Evolutionary conservation across 2,797 vertebrate genomes (phyloP).

Genomic region (Pristis pectinata): DNA sequence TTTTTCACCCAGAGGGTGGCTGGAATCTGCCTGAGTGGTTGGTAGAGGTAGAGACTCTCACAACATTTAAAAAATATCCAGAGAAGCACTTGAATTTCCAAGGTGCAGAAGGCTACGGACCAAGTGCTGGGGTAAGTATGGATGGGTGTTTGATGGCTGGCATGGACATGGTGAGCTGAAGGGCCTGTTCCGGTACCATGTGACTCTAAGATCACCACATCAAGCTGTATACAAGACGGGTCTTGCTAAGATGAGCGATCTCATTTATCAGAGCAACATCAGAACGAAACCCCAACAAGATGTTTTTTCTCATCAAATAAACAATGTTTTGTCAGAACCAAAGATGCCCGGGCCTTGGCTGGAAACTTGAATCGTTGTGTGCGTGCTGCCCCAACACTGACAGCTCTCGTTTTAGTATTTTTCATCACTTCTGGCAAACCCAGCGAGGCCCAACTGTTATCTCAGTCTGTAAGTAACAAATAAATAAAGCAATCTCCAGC

Average conservation of each 20-base stretch:
- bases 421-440: background rate
- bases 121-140: too few relatives aligned
- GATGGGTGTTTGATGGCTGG: too few relatives aligned
- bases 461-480: background rate
- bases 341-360: background rate
- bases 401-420: background rate
- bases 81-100: too few relatives aligned
- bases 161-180: too few relatives aligned
- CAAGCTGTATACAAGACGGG: background rate
- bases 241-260: background rate
- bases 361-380: background rate
- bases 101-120: too few relatives aligned
- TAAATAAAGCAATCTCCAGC: background rate
- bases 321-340: background rate
- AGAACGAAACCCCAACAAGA: background rate
- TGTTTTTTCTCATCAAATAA: background rate
- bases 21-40: too few relatives aligned
- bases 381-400: background rate
- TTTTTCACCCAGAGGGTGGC: too few relatives aligned
- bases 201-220: background rate
- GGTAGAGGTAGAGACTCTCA: too few relatives aligned
- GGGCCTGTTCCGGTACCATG: too few relatives aligned
- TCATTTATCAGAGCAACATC: background rate
- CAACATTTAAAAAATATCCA: too few relatives aligned
- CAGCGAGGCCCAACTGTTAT: background rate